Evolutionary conservation across 2,113 vertebrate species (phyloP).

Genomic region (Apaloderma vittatum): DNA sequence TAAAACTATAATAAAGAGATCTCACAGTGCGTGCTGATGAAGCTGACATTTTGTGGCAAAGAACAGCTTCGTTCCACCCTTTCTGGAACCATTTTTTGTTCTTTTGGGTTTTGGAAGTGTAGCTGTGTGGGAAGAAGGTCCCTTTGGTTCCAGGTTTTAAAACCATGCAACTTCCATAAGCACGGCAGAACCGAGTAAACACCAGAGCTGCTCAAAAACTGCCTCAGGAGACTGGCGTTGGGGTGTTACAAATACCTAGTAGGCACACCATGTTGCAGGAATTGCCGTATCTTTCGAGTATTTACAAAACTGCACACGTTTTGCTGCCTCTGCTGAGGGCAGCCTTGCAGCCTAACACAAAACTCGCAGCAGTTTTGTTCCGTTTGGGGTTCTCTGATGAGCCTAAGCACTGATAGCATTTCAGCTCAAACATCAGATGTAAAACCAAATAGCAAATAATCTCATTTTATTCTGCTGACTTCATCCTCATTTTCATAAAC

Average conservation of each 20-base stretch:
- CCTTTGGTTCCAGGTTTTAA: slow-evolving; percentile 5
- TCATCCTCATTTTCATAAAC: not conserved
- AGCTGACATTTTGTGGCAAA: not conserved
- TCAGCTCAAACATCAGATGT: not conserved
- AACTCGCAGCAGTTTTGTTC: not conserved
- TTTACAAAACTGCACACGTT: not conserved
- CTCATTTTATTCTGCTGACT: slow-evolving; percentile 10
- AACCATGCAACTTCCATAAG: not conserved
- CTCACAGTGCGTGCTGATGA: not conserved
- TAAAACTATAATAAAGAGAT: not conserved
- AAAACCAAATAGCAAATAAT: not conserved
- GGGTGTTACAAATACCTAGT: not conserved
- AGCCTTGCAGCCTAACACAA: not conserved
- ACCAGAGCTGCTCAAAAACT: not conserved
- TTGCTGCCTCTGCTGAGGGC: not conserved
- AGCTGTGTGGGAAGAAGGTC: not conserved
- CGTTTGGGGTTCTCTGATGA: not conserved
- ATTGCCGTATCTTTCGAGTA: not conserved
- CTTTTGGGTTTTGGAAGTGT: not conserved
- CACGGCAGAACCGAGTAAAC: not conserved
- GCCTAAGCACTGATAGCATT: not conserved
- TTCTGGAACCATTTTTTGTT: not conserved
- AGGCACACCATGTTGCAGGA: not conserved
- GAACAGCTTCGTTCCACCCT: not conserved
- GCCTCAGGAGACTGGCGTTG: not conserved